Percentiles rank a stretch among this genome's conserved stretches.
phyloP scores from a whole-genome alignment of 2,113 vertebrate species.

The Cyprinodon variegatus region DNA sequence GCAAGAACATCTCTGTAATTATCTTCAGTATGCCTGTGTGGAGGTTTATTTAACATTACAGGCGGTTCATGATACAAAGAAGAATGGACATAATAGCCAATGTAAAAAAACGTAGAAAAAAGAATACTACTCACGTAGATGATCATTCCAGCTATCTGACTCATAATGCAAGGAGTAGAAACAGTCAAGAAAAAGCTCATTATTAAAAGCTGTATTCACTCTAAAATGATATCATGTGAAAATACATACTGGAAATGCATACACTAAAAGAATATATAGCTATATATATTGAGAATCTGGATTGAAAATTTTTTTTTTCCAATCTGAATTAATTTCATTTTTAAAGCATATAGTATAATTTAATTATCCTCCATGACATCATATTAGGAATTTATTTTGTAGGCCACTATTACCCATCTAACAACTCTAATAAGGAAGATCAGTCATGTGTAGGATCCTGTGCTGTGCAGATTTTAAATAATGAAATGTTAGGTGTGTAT shows the following conservation, averaged over 20 bases:
- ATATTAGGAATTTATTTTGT: not conserved
- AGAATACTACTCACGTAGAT: constrained; percentile 86
- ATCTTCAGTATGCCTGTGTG: constrained; percentile 87
- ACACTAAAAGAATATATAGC: not conserved
- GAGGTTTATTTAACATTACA: not conserved
- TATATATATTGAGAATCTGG: too few relatives aligned
- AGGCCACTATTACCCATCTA: not conserved
- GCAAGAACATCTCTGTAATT: constrained; percentile 90
- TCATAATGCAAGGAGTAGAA: constrained; percentile 84
- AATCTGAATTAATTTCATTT: not conserved
- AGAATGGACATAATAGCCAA: not conserved
- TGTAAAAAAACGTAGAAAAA: not conserved
- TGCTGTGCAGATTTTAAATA: not conserved
- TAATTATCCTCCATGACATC: not conserved
- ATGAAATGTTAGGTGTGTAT: not conserved
- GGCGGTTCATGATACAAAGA: not conserved
- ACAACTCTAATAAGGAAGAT: not conserved
- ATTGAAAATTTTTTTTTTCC: not conserved
- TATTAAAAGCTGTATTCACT: not conserved
- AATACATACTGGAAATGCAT: not conserved
- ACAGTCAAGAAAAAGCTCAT: constrained; percentile 76
- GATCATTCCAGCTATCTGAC: constrained; percentile 82
- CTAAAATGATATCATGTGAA: not conserved
- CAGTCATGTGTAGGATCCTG: not conserved
- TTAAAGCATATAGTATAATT: not conserved